Evolutionary conservation across 2,888 invertebrate genomes (phyloP).

Genomic region (Dynastes hyllus): DNA sequence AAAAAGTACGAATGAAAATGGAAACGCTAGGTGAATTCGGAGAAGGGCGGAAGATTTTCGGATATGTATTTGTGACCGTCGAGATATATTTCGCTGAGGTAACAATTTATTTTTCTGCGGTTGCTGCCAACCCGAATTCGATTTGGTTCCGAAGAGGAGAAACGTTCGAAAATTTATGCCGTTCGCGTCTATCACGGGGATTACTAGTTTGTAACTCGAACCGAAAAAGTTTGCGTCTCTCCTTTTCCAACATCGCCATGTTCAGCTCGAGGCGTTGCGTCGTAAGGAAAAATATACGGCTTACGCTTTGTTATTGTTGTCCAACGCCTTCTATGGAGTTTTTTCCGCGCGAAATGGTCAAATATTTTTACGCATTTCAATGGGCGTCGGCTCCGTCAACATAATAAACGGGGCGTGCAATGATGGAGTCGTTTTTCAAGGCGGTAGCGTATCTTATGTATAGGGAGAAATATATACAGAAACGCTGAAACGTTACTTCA

Average conservation of each 20-base stretch:
- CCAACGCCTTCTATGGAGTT: conserved; percentile 51
- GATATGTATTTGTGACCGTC: conserved; percentile 55
- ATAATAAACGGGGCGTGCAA: conserved; percentile 12
- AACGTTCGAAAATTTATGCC: conserved; percentile 58
- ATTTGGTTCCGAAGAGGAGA: conserved; percentile 54
- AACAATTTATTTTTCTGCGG: conserved; percentile 61
- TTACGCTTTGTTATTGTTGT: conserved; percentile 59
- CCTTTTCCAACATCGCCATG: not conserved
- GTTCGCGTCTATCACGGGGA: conserved; percentile 59
- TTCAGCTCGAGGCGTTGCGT: conserved; percentile 46
- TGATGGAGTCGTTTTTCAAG: conserved; percentile 18
- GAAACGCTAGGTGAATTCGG: conserved; percentile 49
- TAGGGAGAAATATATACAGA: not conserved
- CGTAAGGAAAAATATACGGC: conserved; percentile 52
- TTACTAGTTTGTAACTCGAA: conserved; percentile 58
- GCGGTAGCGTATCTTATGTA: not conserved
- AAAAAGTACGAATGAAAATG: conserved; percentile 56
- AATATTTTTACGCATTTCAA: conserved; percentile 27
- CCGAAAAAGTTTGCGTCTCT: conserved; percentile 34
- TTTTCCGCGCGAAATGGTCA: conserved; percentile 18
- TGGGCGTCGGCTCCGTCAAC: not conserved
- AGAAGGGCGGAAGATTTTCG: conserved; percentile 51
- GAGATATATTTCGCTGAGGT: conserved; percentile 61
- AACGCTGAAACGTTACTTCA: not conserved
- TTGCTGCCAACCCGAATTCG: conserved; percentile 58